Conservation (phyloP, 2,888 invertebrate genomes). For the Philopedon plagiatum region DNA sequence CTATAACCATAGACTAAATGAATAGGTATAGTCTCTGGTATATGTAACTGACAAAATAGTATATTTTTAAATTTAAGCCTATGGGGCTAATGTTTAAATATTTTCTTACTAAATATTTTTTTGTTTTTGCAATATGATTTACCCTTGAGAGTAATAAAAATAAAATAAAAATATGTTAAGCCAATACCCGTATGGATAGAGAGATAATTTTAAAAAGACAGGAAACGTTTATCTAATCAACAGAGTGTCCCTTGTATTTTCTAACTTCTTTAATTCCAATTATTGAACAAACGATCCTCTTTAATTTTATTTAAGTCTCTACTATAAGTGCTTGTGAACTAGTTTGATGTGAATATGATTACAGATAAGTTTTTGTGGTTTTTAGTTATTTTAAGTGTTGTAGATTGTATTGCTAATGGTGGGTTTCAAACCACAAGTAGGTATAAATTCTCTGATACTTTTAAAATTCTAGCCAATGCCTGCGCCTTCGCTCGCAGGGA, state of each 20-base stretch:
- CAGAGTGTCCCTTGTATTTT: conserved; percentile 21
- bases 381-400: conserved; percentile 17
- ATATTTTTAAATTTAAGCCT: too few relatives aligned
- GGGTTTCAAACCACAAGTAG: conserved; percentile 25
- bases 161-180: conserved; percentile 22
- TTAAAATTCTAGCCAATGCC: too few relatives aligned
- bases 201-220: conserved; percentile 33
- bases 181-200: conserved; percentile 21
- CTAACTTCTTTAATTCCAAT: conserved; percentile 29
- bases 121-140: not conserved
- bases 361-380: conserved; percentile 10
- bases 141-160: conserved; percentile 28
- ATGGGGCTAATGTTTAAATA: too few relatives aligned
- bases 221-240: conserved; percentile 36
- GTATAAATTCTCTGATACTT: too few relatives aligned
- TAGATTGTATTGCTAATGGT: conserved; percentile 1
- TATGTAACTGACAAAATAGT: too few relatives aligned
- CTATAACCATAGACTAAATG: too few relatives aligned
- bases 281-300: conserved; percentile 26
- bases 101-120: not conserved
- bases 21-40: too few relatives aligned
- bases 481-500: too few relatives aligned
- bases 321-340: not conserved
- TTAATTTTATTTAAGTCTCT: conserved; percentile 15
- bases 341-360: conserved; percentile 11